These are phyloP conservation scores for Paguma larvata DNA, from an alignment of 2,797 vertebrate species.

Conservation along the genomic window DNA sequence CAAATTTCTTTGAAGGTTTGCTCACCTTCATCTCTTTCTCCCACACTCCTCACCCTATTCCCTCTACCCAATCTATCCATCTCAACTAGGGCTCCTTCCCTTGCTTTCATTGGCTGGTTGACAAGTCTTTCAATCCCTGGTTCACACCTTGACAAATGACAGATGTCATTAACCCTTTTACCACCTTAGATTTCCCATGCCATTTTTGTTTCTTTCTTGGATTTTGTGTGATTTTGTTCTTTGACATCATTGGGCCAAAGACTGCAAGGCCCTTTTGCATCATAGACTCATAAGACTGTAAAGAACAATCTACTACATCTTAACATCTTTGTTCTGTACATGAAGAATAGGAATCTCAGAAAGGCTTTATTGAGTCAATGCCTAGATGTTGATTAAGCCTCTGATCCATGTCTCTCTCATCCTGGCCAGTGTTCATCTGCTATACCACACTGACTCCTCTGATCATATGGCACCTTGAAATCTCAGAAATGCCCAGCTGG, in stretches of 20 bases:
- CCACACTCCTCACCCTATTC: background rate
- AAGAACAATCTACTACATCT: background rate
- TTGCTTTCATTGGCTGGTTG: background rate
- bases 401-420: background rate
- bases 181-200: background rate
- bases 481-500: background rate
- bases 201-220: background rate
- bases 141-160: conserved; percentile 42
- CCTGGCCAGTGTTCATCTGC: background rate
- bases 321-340: background rate
- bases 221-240: background rate
- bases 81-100: background rate
- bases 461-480: background rate
- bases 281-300: background rate
- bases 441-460: background rate
- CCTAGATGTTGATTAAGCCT: background rate
- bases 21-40: background rate
- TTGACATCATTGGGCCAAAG: background rate
- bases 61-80: background rate
- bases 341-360: background rate
- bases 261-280: background rate
- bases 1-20: background rate
- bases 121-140: background rate
- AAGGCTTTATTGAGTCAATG: background rate
- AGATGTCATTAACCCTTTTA: background rate